Evolutionary conservation across 2,113 vertebrate species (phyloP).

Genomic region (Dissostichus mawsoni): DNA sequence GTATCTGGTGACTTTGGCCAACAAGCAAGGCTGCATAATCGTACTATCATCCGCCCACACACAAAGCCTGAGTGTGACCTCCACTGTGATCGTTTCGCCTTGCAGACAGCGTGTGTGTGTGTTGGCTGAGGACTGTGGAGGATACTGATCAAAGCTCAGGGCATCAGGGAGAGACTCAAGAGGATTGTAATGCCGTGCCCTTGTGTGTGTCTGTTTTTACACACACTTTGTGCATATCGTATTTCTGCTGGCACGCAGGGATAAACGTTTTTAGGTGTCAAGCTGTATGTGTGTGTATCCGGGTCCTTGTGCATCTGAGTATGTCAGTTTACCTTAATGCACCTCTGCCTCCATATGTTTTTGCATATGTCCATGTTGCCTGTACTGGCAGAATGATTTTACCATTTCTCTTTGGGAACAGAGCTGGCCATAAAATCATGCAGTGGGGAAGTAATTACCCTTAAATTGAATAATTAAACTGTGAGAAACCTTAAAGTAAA

Average conservation of each 20-base stretch:
- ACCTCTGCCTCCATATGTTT: constrained; percentile 45
- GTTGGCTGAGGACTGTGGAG: constrained; percentile 21
- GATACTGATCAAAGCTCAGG: constrained; percentile 64
- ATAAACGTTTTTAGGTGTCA: constrained; percentile 6
- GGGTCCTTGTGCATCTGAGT: constrained; percentile 10
- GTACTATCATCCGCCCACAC: constrained; percentile 35
- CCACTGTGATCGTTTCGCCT: constrained; percentile 32
- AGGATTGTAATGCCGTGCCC: constrained; percentile 53
- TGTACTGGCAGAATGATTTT: neutral
- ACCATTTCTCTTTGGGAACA: neutral
- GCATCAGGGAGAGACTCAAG: constrained; percentile 48
- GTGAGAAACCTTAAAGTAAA: neutral
- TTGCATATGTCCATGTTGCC: neutral
- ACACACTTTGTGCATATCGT: neutral
- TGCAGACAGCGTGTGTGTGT: constrained; percentile 23
- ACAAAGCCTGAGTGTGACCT: constrained; percentile 48
- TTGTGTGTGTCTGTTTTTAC: constrained; percentile 44
- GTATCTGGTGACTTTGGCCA: constrained; percentile 56
- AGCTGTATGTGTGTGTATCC: neutral
- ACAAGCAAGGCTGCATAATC: constrained; percentile 51
- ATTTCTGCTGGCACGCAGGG: constrained; percentile 7
- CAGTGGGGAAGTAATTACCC: neutral
- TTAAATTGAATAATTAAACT: neutral
- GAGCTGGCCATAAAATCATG: neutral
- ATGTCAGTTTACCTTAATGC: constrained; percentile 17